Conservation (phyloP, 2,888 invertebrate species). For the Mesorhabditis belari region DNA sequence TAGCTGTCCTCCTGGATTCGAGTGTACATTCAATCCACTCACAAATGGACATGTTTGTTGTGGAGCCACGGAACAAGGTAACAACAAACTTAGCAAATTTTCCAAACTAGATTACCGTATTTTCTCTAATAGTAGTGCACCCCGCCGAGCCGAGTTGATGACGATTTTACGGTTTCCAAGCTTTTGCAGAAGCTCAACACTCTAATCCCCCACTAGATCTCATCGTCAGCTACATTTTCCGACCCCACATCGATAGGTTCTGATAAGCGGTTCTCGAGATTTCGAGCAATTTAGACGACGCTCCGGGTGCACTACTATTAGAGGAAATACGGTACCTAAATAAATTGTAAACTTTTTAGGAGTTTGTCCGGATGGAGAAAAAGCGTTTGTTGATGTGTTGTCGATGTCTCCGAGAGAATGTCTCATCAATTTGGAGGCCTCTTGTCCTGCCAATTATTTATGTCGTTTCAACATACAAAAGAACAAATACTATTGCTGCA, state of each 20-base stretch:
- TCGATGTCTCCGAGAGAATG: slow-evolving; percentile 34
- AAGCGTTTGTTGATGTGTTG: slow-evolving; percentile 41
- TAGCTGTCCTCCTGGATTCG: slow-evolving; percentile 26
- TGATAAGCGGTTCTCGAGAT: too few species aligned
- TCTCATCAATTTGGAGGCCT: slow-evolving; percentile 28
- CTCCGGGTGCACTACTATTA: too few species aligned
- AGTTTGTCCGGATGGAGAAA: slow-evolving; percentile 40
- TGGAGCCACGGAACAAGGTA: slow-evolving; percentile 35
- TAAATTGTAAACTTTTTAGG: slow-evolving; percentile 7
- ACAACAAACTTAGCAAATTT: not conserved
- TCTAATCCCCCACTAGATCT: too few species aligned
- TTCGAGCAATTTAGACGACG: too few species aligned
- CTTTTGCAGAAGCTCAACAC: too few species aligned
- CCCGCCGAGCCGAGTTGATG: too few species aligned
- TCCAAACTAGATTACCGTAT: not conserved
- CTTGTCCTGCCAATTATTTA: slow-evolving; percentile 33
- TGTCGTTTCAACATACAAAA: slow-evolving; percentile 32
- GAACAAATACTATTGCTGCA: slow-evolving; percentile 40
- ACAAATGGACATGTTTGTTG: slow-evolving; percentile 40
- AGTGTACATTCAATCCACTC: slow-evolving; percentile 30
- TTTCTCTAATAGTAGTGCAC: too few species aligned
- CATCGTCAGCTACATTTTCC: too few species aligned
- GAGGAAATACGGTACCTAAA: too few species aligned
- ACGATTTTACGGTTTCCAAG: too few species aligned
- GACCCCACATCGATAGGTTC: too few species aligned